phyloP scores from a whole-genome alignment of 2,113 vertebrate species.

The Apodemus sylvaticus region DNA sequence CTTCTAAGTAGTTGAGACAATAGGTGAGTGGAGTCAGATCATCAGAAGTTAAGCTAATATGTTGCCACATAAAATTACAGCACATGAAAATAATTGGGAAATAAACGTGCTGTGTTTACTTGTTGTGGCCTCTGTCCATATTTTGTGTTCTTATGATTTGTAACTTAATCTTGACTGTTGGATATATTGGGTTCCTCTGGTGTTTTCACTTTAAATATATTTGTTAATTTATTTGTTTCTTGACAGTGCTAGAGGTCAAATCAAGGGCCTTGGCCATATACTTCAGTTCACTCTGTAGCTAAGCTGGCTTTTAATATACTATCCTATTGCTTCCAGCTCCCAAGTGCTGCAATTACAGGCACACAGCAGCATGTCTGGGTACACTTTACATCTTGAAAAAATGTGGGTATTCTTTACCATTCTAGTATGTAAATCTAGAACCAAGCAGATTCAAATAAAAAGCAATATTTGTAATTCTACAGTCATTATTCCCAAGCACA shows the following conservation, averaged over 20 bases:
- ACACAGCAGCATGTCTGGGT: background rate
- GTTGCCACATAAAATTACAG: background rate
- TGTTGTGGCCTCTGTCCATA: background rate
- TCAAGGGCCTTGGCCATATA: background rate
- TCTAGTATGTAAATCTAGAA: background rate
- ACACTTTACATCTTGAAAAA: conserved; percentile 40
- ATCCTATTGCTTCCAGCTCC: background rate
- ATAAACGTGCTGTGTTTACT: background rate
- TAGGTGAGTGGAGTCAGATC: background rate
- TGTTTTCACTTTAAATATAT: conserved; percentile 33
- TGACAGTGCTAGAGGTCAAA: background rate
- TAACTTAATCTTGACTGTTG: conserved; percentile 19
- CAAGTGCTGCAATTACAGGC: background rate
- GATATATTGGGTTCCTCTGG: background rate
- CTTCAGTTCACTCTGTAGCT: background rate
- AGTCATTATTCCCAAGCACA: background rate
- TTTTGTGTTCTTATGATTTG: conserved; percentile 23
- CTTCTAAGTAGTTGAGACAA: background rate
- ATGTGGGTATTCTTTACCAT: background rate
- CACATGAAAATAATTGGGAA: background rate
- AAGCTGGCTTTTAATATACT: background rate
- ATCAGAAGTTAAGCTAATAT: background rate
- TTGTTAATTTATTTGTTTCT: background rate
- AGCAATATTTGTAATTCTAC: background rate
- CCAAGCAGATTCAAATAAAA: background rate